A percentile compares a stretch with the other conserved stretches of the same genome.
phyloP scores from a whole-genome alignment of 1,140 invertebrate genomes.

The Drosophila lacteicornis region DNA sequence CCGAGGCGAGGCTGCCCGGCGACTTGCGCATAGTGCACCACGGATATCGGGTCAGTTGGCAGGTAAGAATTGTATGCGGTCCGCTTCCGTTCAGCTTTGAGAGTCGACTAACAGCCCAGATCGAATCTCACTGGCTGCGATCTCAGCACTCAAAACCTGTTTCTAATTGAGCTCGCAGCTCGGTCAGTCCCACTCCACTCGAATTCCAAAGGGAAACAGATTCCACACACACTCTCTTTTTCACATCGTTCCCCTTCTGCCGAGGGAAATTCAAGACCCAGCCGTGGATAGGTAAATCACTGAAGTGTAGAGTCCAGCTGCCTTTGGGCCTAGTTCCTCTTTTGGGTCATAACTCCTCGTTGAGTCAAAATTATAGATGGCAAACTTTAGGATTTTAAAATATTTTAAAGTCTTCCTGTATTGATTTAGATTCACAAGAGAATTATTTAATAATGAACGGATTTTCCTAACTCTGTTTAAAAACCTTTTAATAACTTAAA shows the following conservation, averaged over 20 bases:
- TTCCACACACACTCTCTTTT: conserved; percentile 22
- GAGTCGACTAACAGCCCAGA: conserved; percentile 23
- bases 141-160: conserved; percentile 42
- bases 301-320: neutral
- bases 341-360: neutral
- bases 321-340: neutral
- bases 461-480: neutral
- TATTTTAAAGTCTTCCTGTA: neutral
- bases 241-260: conserved; percentile 1
- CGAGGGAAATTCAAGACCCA: conserved; percentile 25
- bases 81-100: conserved; percentile 18
- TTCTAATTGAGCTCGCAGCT: conserved; percentile 29
- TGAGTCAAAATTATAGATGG: neutral
- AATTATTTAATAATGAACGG: no score
- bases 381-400: neutral
- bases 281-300: conserved; percentile 2
- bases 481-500: neutral
- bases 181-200: conserved; percentile 17
- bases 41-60: neutral
- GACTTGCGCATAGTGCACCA: conserved; percentile 69
- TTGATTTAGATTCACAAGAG: neutral
- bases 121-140: conserved; percentile 5
- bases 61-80: conserved; percentile 1
- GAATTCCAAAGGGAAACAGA: conserved; percentile 34
- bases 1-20: conserved; percentile 62